phyloP scores from a whole-genome alignment of 2,888 invertebrate genomes.

The Trachelus iudaicus region DNA sequence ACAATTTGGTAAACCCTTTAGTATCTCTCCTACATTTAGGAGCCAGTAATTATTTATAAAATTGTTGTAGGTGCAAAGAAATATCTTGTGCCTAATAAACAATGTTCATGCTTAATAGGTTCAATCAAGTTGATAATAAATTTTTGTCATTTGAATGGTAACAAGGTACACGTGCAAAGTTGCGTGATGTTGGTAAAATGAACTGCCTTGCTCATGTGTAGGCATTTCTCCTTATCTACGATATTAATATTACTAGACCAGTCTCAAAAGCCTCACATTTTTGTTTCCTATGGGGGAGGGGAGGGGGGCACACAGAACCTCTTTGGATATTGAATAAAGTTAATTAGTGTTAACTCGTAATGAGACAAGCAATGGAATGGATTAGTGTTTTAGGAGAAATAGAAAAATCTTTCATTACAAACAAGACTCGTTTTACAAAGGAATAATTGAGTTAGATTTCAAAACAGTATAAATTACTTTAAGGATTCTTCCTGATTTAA shows the following conservation, averaged over 20 bases:
- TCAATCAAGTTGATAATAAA: not conserved
- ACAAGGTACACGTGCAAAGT: constrained; percentile 3
- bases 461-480: not conserved
- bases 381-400: not conserved
- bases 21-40: not conserved
- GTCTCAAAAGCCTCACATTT: not conserved
- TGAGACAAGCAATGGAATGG: not conserved
- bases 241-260: not conserved
- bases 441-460: not conserved
- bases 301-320: not conserved
- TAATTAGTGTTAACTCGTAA: not conserved
- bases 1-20: not conserved
- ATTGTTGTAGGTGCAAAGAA: not conserved
- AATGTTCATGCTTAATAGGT: not conserved
- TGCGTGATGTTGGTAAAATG: not conserved
- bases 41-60: not conserved
- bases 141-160: constrained; percentile 2
- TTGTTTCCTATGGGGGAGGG: not conserved
- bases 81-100: not conserved
- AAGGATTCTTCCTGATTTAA: constrained; percentile 31
- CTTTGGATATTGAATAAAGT: not conserved
- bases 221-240: not conserved
- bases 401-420: not conserved
- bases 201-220: not conserved
- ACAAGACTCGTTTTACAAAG: not conserved